phyloP scores from a whole-genome alignment of 2,113 vertebrate genomes.

The Lontra canadensis region DNA sequence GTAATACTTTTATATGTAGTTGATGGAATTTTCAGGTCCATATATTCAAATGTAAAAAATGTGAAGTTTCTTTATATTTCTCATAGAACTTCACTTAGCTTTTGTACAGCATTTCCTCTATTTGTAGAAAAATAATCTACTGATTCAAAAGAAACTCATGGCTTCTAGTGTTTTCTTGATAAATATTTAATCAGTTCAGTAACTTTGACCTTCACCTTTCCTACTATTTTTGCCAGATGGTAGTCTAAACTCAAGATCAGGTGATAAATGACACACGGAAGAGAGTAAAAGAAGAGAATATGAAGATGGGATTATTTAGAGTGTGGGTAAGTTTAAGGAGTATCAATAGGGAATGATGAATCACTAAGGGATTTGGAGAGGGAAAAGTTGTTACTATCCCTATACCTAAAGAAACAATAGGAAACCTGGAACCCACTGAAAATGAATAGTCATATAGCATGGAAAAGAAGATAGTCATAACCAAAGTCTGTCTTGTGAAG shows the following conservation, averaged over 20 bases:
- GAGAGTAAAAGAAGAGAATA: background rate
- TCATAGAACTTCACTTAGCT: background rate
- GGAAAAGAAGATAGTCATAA: background rate
- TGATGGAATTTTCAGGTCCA: background rate
- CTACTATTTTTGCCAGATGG: background rate
- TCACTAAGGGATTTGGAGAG: background rate
- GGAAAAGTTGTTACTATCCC: background rate
- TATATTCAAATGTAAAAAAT: background rate
- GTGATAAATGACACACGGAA: background rate
- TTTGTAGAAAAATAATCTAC: background rate
- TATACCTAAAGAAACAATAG: background rate
- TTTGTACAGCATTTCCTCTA: background rate
- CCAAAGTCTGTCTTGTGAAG: background rate
- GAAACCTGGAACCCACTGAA: background rate
- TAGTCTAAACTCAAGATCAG: background rate
- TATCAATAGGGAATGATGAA: background rate
- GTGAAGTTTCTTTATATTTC: background rate
- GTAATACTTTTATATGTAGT: background rate
- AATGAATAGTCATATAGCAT: background rate
- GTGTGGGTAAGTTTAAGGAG: background rate
- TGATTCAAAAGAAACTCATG: background rate
- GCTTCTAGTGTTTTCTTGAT: background rate
- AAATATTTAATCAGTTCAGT: conserved; percentile 3
- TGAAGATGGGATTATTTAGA: background rate
- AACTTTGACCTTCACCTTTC: background rate